Evolutionary conservation across 2,888 invertebrate species (phyloP), one percentile per base, ranked within the genome.

Genomic region (Chirona hameri): DNA sequence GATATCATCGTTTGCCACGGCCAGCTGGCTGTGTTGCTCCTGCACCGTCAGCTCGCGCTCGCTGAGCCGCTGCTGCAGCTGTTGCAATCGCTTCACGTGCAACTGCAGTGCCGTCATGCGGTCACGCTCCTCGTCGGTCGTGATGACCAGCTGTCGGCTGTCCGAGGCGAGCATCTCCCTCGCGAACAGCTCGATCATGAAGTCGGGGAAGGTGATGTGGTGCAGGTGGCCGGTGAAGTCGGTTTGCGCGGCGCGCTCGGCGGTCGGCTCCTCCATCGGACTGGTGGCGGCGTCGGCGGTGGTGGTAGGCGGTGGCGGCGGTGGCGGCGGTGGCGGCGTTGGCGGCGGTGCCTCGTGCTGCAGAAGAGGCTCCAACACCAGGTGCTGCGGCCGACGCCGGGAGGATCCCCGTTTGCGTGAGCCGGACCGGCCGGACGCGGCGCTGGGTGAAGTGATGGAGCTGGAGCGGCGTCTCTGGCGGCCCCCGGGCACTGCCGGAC

Each of bases 261-360:
- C 81, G 31, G 9, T 84, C 84, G 84, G 76, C 84, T 76, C 5
- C 55, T 2, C 83, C 83, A 27, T 82, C 90, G 91, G 91, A 91
- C 0, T 91, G 92, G 82, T 91, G 93, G 0, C 92, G 93, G 86
- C 94, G 95, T 87, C 91, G 86, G 95, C 96, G 88, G 95, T 95
- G 87, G 60, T 60, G 24, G 18, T 18, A n/a, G n/a, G n/a, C n/a
- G n/a, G 18, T 2, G 1, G 55, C 12, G 14, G 55, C 55, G 55
- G 5, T 55, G 55, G 55, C 60, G 60, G 18, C 60, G 60, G 18
- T 2, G 1, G 55, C 12, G 14, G 55, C 55, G 55, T 12, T 55
- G 55, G 55, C 60, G 60, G 18, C 60, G 60, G 60, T 18, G 60
- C 60, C 52, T 52, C 52, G 12, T 4, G 1, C 52, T 52, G 15